These are phyloP conservation scores for Ochropleura plecta DNA, from an alignment of 2,888 invertebrate species.

Conservation along the genomic window DNA sequence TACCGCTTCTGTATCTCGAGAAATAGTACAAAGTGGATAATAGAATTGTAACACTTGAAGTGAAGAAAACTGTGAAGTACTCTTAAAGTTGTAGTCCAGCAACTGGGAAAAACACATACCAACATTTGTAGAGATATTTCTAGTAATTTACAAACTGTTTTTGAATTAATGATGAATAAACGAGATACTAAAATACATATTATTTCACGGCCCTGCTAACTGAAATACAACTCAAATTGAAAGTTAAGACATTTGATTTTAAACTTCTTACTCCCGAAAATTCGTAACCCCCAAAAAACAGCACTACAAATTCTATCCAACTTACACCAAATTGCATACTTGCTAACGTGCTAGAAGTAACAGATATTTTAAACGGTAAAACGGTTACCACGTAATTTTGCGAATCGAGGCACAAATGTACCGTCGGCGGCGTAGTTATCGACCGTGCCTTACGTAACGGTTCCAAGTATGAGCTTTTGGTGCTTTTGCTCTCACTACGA, in stretches of 20 bases:
- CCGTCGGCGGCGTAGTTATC: constrained; percentile 58
- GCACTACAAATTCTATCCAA: constrained; percentile 8
- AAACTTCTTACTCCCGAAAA: not conserved
- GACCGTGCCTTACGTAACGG: constrained; percentile 68
- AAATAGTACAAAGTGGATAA: constrained; percentile 10
- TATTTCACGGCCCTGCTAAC: not conserved
- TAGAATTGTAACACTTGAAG: constrained; percentile 17
- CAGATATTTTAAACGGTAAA: constrained; percentile 56
- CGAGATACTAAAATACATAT: not conserved
- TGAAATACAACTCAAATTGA: not conserved
- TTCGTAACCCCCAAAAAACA: not conserved
- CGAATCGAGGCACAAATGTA: constrained; percentile 57
- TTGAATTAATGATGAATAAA: constrained; percentile 12
- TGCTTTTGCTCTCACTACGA: constrained; percentile 53
- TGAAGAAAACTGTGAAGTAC: constrained; percentile 4
- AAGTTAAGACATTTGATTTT: not conserved
- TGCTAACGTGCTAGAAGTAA: constrained; percentile 39
- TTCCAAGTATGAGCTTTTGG: constrained; percentile 60
- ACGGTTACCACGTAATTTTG: constrained; percentile 50
- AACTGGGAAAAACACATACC: not conserved
- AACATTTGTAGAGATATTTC: not conserved
- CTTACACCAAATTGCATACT: constrained; percentile 34
- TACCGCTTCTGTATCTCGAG: not conserved
- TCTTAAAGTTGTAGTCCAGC: constrained; percentile 11
- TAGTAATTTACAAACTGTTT: not conserved